A percentile compares a stretch with the other conserved stretches of the same genome.
These are phyloP conservation scores for Tribolium freemani DNA, from an alignment of 2,888 invertebrate species.

Conservation along the genomic window DNA sequence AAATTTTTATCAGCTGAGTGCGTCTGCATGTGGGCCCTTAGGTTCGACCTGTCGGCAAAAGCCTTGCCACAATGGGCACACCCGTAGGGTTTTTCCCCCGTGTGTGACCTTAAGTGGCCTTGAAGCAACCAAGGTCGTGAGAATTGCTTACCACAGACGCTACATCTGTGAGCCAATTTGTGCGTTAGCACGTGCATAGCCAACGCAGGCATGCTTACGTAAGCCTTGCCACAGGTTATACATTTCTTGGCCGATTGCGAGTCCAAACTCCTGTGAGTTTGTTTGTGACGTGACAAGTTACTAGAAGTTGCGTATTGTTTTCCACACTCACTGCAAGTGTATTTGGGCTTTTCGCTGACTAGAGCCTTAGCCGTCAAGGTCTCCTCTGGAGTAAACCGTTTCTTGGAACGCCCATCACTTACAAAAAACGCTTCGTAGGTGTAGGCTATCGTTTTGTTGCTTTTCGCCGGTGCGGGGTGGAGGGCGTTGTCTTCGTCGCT, in stretches of 20 bases:
- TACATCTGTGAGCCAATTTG: conserved; percentile 92
- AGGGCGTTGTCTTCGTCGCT: conserved; percentile 11
- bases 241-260: conserved; percentile 95
- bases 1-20: conserved; percentile 93
- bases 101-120: conserved; percentile 90
- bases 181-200: conserved; percentile 96
- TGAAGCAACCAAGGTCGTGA: conserved; percentile 97
- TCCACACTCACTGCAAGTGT: conserved; percentile 90
- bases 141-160: conserved; percentile 94
- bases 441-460: conserved; percentile 85
- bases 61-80: conserved; percentile 95
- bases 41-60: conserved; percentile 94
- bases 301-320: conserved; percentile 93
- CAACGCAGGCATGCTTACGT: conserved; percentile 97
- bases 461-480: conserved; percentile 47
- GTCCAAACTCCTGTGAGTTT: conserved; percentile 93
- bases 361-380: conserved; percentile 52
- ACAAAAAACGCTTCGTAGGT: conserved; percentile 94
- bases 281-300: conserved; percentile 91
- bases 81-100: conserved; percentile 93
- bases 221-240: conserved; percentile 95
- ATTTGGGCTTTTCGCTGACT: conserved; percentile 67
- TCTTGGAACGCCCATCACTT: conserved; percentile 88
- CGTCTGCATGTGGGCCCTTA: conserved; percentile 96
- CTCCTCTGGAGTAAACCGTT: conserved; percentile 56